Conservation (phyloP, 2,113 vertebrate species). For the Rhinoderma darwinii region DNA sequence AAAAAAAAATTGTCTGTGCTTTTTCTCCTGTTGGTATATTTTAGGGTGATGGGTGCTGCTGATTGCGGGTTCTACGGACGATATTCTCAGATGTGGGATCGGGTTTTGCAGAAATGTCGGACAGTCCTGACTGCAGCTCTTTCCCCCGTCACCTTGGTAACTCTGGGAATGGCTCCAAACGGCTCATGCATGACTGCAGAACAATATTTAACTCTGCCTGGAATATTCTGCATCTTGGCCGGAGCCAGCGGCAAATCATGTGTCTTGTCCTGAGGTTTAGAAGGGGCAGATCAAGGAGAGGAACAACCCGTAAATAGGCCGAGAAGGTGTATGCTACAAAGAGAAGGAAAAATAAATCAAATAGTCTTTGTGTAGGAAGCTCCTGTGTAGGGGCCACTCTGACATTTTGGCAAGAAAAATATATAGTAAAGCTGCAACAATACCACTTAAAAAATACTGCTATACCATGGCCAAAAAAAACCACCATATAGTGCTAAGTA, state of each 20-base stretch:
- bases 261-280: neutral
- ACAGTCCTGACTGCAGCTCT: conserved; percentile 32
- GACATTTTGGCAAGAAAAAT: too few relatives aligned
- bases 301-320: neutral
- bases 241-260: neutral
- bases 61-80: neutral
- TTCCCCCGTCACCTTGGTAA: conserved; percentile 38
- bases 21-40: too few relatives aligned
- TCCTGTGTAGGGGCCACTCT: too few relatives aligned
- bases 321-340: neutral
- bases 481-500: neutral
- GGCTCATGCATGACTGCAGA: conserved; percentile 43
- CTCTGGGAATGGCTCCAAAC: conserved; percentile 31
- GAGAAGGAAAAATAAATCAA: neutral
- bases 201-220: conserved; percentile 14
- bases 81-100: neutral
- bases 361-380: too few relatives aligned
- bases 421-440: neutral
- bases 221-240: conserved; percentile 13
- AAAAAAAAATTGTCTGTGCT: too few relatives aligned
- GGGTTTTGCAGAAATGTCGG: neutral
- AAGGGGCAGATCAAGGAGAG: neutral
- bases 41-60: neutral
- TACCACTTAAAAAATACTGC: neutral
- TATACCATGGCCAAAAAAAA: neutral